Conservation (phyloP, 2,888 invertebrate species). For the Phyllotreta cruciferae region DNA sequence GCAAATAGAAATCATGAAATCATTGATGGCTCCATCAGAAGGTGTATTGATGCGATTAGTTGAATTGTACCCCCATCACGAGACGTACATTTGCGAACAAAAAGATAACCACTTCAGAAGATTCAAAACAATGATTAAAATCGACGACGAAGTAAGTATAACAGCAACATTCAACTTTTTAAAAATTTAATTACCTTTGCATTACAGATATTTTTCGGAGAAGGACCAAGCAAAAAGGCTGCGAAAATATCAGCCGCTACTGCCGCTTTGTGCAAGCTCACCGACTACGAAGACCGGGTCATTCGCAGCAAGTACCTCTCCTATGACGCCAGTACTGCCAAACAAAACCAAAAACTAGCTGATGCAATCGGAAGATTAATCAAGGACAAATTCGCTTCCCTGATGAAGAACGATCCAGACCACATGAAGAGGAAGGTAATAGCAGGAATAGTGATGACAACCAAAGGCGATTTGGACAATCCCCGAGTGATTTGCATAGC, state of each 20-base stretch:
- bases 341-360: conserved; percentile 78
- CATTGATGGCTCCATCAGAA: no score
- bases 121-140: no score
- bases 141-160: no score
- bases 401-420: conserved; percentile 77
- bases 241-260: conserved; percentile 91
- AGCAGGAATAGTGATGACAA: conserved; percentile 93
- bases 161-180: no score
- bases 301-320: background rate
- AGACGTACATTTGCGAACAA: no score
- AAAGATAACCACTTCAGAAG: no score
- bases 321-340: no score
- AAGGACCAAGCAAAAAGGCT: conserved; percentile 84
- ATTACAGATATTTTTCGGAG: conserved; percentile 17
- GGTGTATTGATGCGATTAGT: no score
- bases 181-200: background rate
- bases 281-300: conserved; percentile 27
- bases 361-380: conserved; percentile 71
- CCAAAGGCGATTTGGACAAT: conserved; percentile 60
- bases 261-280: conserved; percentile 72
- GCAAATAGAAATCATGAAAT: no score
- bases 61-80: no score
- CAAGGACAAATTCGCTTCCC: conserved; percentile 72
- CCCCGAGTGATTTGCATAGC: conserved; percentile 75
- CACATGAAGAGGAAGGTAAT: conserved; percentile 87